These are phyloP conservation scores for Anoplopoma fimbria DNA, from an alignment of 2,113 vertebrate genomes.

Conservation along the genomic window DNA sequence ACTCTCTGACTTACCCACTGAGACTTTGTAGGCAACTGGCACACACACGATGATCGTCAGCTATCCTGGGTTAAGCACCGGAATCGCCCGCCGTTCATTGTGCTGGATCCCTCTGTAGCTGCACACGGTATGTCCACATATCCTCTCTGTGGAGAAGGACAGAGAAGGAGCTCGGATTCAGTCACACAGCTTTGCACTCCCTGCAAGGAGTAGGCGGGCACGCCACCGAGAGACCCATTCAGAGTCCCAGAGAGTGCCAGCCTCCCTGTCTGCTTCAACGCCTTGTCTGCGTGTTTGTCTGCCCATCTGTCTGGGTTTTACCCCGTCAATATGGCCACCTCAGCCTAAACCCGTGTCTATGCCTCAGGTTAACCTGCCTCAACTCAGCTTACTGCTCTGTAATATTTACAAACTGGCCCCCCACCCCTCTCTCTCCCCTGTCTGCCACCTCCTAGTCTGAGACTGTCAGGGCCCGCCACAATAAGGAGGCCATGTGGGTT, in stretches of 20 bases:
- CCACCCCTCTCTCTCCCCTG: conserved; percentile 47
- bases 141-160: conserved; percentile 77
- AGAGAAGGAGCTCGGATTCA: conserved; percentile 75
- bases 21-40: conserved; percentile 51
- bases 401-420: conserved; percentile 61
- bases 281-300: conserved; percentile 58
- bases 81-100: conserved; percentile 41
- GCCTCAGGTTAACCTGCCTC: conserved; percentile 44
- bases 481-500: conserved; percentile 89
- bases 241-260: conserved; percentile 74
- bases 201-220: conserved; percentile 77
- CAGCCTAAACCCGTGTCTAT: conserved; percentile 24
- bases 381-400: conserved; percentile 57
- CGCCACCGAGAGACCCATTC: conserved; percentile 72
- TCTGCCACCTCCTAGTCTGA: conserved; percentile 75
- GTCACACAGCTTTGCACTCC: conserved; percentile 79
- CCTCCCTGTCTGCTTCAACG: conserved; percentile 65
- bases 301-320: conserved; percentile 56
- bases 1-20: conserved; percentile 70
- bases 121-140: conserved; percentile 62
- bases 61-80: conserved; percentile 42
- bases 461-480: conserved; percentile 86
- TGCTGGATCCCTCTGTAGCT: conserved; percentile 48
- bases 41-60: conserved; percentile 24
- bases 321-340: conserved; percentile 52